Base-by-base conservation (phyloP, 2,113 vertebrate species). In the Phycodurus eques region DNA sequence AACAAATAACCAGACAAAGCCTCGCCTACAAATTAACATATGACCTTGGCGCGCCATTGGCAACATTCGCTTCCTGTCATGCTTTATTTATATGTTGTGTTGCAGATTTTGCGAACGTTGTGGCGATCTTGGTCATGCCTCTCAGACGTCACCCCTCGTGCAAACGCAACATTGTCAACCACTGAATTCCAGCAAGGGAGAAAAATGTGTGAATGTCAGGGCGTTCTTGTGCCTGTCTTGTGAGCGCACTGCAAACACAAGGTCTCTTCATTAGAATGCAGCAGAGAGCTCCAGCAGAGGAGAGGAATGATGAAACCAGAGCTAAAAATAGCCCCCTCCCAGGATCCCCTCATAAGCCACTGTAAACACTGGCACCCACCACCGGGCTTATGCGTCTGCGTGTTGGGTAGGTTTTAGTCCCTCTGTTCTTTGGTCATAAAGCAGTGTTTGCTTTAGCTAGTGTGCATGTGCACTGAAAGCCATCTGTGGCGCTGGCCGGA, bases 291-390 rank as follows among this genome's bases (percentile, higher is more conserved):
- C 75, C 86, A 86, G 86, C 87, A 80, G 87, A 83, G 90, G 56
- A 69, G 85, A 88, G 88, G 84, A 92, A 92, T 92, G 92, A 93
- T 92, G 91, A 93, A 91, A 92, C 85, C 85, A 78, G 76, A 67
- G 86, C 92, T 93, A 93, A 89, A 92, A 93, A 93, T 93, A 92
- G 91, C 87, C 53, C 51, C 88, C 90, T 92, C 91, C 86, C 90
- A 93, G 92, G 92, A 92, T 93, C 90, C 91, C 89, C 89, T 91
- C 87, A 75, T 83, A 80, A 74, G 56, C 76, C 86, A 88, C 76
- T 91, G 86, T 90, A 92, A 92, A 92, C 89, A 90, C 77, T 86
- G 83, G 68, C 39, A 44, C 33, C 17, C 60, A 19, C 39, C 14
- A 33, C 8, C 35, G n/a, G 67, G 74, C 72, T 51, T 72, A 46